Conservation (phyloP, 2,113 vertebrate genomes). For the Sylvilagus bachmani region DNA sequence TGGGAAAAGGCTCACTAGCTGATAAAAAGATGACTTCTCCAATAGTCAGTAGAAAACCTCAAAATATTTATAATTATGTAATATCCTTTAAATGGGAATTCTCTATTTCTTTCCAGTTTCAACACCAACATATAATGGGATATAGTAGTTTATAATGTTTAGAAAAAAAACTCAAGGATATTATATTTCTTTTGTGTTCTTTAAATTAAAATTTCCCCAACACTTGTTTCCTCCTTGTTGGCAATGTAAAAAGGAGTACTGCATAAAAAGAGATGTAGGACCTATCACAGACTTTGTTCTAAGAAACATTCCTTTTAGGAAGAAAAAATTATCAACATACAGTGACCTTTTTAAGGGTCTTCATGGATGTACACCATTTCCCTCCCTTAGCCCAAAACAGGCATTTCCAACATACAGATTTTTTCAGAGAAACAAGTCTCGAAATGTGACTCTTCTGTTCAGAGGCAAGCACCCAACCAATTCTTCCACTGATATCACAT, state of each 20-base stretch:
- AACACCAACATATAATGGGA: background rate
- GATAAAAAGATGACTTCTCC: conserved; percentile 40
- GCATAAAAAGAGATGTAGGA: conserved; percentile 27
- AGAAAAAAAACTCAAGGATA: conserved; percentile 36
- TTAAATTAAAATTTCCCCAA: conserved; percentile 9
- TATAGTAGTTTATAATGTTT: background rate
- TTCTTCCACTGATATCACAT: conserved; percentile 21
- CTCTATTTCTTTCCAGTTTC: conserved; percentile 32
- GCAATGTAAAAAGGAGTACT: conserved; percentile 18
- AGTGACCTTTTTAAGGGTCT: conserved; percentile 3
- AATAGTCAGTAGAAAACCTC: background rate
- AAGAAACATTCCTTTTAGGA: conserved; percentile 44
- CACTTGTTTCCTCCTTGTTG: conserved; percentile 38
- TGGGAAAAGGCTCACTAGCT: background rate
- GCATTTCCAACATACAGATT: background rate
- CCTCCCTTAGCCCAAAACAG: background rate
- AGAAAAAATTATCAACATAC: conserved; percentile 58
- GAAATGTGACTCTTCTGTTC: conserved; percentile 40
- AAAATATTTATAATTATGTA: conserved; percentile 14
- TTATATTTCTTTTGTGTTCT: background rate
- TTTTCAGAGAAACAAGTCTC: conserved; percentile 44
- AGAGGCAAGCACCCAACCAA: background rate
- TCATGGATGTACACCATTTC: background rate
- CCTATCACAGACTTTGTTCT: background rate
- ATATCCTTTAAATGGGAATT: conserved; percentile 8